A percentile compares a stretch with the other conserved stretches of the same genome.
Conservation (phyloP, 2,797 vertebrate species). For the Acanthiza pusilla region DNA sequence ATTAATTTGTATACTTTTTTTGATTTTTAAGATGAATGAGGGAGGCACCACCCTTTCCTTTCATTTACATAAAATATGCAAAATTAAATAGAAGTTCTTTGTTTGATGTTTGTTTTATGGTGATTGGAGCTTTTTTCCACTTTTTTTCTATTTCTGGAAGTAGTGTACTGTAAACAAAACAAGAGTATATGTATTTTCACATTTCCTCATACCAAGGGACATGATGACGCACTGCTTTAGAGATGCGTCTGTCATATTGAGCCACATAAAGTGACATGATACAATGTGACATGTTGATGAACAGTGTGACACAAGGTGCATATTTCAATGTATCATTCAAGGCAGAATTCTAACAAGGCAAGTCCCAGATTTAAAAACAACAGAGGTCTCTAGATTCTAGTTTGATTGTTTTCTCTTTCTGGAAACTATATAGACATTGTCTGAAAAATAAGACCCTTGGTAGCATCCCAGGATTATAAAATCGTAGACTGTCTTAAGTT, state of each 20-base stretch:
- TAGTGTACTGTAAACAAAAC: background rate
- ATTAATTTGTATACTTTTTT: background rate
- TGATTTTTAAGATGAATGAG: background rate
- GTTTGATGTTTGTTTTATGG: background rate
- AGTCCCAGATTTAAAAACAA: background rate
- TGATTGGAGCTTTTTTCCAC: accelerated
- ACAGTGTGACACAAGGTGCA: slow-evolving; percentile 6
- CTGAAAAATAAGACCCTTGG: background rate
- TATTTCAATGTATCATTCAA: slow-evolving; percentile 5
- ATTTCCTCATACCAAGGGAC: slow-evolving; percentile 37
- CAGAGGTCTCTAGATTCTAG: background rate
- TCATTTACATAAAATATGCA: background rate
- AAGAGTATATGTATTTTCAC: slow-evolving; percentile 50
- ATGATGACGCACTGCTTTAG: slow-evolving; percentile 17
- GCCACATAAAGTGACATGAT: slow-evolving; percentile 51
- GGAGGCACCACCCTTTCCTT: background rate
- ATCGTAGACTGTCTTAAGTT: background rate
- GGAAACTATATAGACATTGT: background rate
- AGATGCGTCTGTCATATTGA: slow-evolving; percentile 46
- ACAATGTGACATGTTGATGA: slow-evolving; percentile 44
- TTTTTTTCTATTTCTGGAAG: background rate
- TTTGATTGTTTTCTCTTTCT: background rate
- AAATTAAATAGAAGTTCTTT: background rate
- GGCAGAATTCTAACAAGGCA: background rate
- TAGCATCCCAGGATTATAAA: background rate